Conservation (phyloP, 2,888 invertebrate species). For the Lutraria lutraria region DNA sequence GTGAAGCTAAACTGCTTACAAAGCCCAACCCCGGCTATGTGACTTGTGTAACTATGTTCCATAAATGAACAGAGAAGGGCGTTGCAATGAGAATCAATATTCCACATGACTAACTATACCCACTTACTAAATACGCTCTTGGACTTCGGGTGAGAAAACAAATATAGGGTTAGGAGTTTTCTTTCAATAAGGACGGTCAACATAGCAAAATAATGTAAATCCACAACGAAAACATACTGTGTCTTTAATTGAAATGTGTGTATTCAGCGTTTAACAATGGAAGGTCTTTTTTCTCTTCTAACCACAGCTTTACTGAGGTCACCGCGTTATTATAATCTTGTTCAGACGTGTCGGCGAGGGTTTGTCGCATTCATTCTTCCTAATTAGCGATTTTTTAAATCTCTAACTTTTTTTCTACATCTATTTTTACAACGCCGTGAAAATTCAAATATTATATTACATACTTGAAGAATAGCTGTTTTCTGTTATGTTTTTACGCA, state of each 20-base stretch:
- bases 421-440: background rate
- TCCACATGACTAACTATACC: background rate
- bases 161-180: background rate
- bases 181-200: slow-evolving; percentile 1
- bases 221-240: background rate
- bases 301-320: background rate
- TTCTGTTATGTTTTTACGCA: too few species aligned
- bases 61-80: background rate
- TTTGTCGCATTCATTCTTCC: background rate
- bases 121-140: background rate
- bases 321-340: background rate
- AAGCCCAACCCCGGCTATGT: background rate
- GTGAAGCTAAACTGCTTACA: background rate
- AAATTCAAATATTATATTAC: too few species aligned
- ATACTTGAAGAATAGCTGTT: too few species aligned
- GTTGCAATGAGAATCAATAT: background rate
- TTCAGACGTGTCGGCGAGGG: background rate
- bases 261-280: background rate
- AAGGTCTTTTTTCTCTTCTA: background rate
- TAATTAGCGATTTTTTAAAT: background rate
- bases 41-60: background rate
- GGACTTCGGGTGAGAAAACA: background rate
- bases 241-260: background rate
- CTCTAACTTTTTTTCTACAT: background rate
- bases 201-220: background rate